These are phyloP conservation scores for Haliclona indistincta DNA, from an alignment of 37 sponge, comb jelly and placozoan genomes.

Conservation along the genomic window DNA sequence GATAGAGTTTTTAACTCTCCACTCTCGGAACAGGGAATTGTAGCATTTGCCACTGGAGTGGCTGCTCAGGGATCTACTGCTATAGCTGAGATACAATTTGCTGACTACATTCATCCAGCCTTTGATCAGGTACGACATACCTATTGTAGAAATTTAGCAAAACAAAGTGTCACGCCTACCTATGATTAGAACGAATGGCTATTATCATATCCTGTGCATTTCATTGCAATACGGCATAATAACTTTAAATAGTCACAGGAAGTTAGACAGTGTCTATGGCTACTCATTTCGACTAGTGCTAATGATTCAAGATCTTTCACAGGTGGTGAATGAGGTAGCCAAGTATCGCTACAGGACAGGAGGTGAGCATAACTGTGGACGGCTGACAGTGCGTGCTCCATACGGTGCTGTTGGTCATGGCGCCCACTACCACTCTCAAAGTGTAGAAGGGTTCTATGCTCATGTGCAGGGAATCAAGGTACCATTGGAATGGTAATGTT, in stretches of 20 bases:
- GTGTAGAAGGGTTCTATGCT: constrained; percentile 91
- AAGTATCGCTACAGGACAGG: constrained; percentile 97
- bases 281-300: not conserved
- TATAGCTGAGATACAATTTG: constrained; percentile 99
- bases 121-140: constrained; percentile 91
- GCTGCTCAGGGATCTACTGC: constrained; percentile 92
- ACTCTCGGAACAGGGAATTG: constrained; percentile 93
- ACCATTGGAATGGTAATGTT: too few species aligned
- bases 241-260: too few species aligned
- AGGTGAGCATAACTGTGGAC: constrained; percentile 86
- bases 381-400: constrained; percentile 87
- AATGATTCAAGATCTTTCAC: constrained; percentile 7
- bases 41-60: constrained; percentile 94
- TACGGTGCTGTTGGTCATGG: constrained; percentile 99
- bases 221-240: too few species aligned
- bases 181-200: too few species aligned
- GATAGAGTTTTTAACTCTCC: constrained; percentile 96
- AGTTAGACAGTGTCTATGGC: too few species aligned
- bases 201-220: too few species aligned
- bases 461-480: constrained; percentile 95
- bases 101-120: constrained; percentile 97
- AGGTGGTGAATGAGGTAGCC: constrained; percentile 96
- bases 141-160: too few species aligned
- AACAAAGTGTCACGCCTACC: too few species aligned
- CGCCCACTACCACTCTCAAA: constrained; percentile 97